Evolutionary conservation across 2,113 vertebrate species (phyloP), one percentile per base, ranked within the genome.

Genomic region (Mormyrus iriodes): DNA sequence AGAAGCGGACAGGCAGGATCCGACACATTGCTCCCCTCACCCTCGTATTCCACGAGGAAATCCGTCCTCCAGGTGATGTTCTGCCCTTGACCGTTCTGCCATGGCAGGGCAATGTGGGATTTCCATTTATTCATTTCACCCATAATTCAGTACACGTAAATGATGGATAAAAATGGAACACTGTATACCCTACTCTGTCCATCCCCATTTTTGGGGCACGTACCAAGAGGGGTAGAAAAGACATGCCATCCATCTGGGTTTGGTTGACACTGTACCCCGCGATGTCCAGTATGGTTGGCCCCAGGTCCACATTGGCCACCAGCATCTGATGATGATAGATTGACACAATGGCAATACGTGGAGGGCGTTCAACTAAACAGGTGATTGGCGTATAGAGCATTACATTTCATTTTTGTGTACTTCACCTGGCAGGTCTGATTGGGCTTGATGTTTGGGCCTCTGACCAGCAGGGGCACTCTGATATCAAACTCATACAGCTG

Each of bases 401-500:
- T 69, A 24, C 8, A 8, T 1, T 69, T 61, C 24, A 24, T 13
- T 61, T 17, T 24, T 8, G 8, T 44, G 79, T 51, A 21, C 58
- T 92, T 89, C 94, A 98, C 98, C 97, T 96, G 94, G 91, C 94
- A 97, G 88, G 95, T 98, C 94, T 99, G 97, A 91, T 98, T 99
- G 89, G 97, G 95, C 92, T 98, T 98, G 92, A 99, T 96, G 85
- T 97, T 96, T 5, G 98, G 98, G 31, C 98, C 98, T 95, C 98
- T 94, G 91, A 99, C 97, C 92, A 99, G 93, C 69, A 99, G 94
- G 76, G 98, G 98, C 92, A 99, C 98, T 94, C 96, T 97, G 94
- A 99, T 99, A 90, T 99, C 98, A 93, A 99, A 99, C 90, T 99
- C 98, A 91, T 99, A 99, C 4, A 99, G 96, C 92, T 99, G 98